phyloP scores from a whole-genome alignment of 2,113 vertebrate species.

The Lycocorax pyrrhopterus region DNA sequence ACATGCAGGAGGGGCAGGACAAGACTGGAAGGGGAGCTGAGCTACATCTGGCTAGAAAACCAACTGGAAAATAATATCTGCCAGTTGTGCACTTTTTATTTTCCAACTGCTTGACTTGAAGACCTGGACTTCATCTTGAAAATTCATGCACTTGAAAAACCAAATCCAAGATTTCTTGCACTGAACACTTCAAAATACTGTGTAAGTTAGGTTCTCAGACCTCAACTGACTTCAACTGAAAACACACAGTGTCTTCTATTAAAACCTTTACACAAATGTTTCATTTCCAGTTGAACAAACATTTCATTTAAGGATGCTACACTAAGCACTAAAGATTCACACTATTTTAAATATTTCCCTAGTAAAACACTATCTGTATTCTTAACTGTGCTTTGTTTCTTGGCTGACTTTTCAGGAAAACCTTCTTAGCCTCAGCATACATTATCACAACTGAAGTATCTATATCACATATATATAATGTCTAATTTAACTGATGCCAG shows the following conservation, averaged over 20 bases:
- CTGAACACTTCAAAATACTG: neutral
- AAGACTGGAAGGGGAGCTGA: neutral
- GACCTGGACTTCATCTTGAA: neutral
- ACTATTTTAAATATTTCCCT: neutral
- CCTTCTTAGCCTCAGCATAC: neutral
- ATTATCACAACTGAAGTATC: neutral
- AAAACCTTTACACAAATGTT: neutral
- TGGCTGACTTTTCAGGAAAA: neutral
- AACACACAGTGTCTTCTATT: neutral
- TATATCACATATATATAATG: neutral
- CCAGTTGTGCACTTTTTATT: neutral
- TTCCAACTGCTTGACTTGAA: neutral
- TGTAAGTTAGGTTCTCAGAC: neutral
- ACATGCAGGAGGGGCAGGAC: neutral
- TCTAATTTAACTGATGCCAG: neutral
- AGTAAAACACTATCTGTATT: neutral
- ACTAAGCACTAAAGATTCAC: neutral
- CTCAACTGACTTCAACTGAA: neutral
- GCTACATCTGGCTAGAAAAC: neutral
- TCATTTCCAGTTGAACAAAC: neutral
- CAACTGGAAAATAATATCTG: neutral
- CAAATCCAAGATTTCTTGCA: neutral
- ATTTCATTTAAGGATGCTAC: neutral
- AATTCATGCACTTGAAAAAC: neutral
- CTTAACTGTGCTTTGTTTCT: neutral